Evolutionary conservation across 2,888 invertebrate species (phyloP), one percentile per base, ranked within the genome.

Genomic region (Coelopa pilipes): DNA sequence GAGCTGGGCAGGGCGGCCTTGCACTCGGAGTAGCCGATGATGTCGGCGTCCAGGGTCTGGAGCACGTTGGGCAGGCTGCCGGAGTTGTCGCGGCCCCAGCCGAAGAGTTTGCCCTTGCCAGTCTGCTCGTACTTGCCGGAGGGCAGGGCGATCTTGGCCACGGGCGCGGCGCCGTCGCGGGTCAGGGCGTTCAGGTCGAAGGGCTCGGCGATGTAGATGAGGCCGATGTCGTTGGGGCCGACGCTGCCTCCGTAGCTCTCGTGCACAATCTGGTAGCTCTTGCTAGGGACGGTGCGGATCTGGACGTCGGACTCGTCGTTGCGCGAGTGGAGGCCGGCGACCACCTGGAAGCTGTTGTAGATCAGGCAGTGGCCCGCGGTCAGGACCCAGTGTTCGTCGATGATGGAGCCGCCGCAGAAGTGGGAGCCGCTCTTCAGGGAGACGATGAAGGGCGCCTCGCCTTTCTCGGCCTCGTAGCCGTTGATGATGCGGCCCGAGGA

Each of bases 201-300:
- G 13, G 83, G 76, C 12, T 76, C 55, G 0, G 74, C 74, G 53
- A 85, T 59, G 60, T 80, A 79, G 67, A 91, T 80, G 15, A 91
- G 79, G 24, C 89, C 91, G 67, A 91, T 89, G 80, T 91, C 91
- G 76, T 90, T 86, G 76, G 88, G 87, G 1, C 87, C 87, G 55
- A 88, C 86, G 2, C 84, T 84, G 24, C 88, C 88, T 62, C 46
- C 50, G 75, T 84, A 87, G 0, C 76, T 59, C 55, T 82, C 82
- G 73, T 89, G 88, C 1, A 84, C 75, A 1, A 84, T 73, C 24
- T 81, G 76, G 1, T 77, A 76, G 0, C 57, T 53, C 9, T 65
- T 79, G 72, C 75, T 76, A 0, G 70, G 50, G 1, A 84, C 84
- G 0, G 72, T 1, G 1, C 83, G 81, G 12, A 79, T 60, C 77